Conservation (phyloP, 2,797 vertebrate species). For the Eulemur mongoz region DNA sequence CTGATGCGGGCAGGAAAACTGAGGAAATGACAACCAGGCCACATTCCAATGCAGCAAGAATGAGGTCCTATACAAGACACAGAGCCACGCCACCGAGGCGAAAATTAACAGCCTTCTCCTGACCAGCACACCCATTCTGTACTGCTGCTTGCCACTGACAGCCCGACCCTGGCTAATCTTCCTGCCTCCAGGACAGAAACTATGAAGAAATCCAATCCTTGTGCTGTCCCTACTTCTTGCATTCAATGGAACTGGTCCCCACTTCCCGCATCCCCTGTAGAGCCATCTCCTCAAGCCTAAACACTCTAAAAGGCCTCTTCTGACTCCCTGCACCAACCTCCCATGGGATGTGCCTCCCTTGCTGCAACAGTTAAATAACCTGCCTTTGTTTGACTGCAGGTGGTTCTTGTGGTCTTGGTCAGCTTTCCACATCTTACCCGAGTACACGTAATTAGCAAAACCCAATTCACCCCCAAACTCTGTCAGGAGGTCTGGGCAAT, state of each 20-base stretch:
- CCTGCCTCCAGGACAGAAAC: neutral
- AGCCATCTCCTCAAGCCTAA: neutral
- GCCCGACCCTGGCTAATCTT: neutral
- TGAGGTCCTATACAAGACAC: neutral
- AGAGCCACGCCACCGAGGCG: neutral
- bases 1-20: too few relatives aligned
- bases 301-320: neutral
- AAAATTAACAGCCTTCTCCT: neutral
- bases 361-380: neutral
- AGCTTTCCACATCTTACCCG: neutral
- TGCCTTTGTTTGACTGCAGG: neutral
- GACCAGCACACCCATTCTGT: neutral
- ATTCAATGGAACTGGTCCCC: too few relatives aligned
- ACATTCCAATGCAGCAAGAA: neutral
- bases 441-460: neutral
- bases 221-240: neutral
- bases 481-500: neutral
- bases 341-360: neutral
- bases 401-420: neutral
- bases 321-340: neutral
- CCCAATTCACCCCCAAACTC: neutral
- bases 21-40: too few relatives aligned
- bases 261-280: neutral
- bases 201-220: too few relatives aligned
- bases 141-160: neutral